These are phyloP conservation scores for Blomia tropicalis DNA, from an alignment of 2,888 invertebrate species.

Conservation along the genomic window DNA sequence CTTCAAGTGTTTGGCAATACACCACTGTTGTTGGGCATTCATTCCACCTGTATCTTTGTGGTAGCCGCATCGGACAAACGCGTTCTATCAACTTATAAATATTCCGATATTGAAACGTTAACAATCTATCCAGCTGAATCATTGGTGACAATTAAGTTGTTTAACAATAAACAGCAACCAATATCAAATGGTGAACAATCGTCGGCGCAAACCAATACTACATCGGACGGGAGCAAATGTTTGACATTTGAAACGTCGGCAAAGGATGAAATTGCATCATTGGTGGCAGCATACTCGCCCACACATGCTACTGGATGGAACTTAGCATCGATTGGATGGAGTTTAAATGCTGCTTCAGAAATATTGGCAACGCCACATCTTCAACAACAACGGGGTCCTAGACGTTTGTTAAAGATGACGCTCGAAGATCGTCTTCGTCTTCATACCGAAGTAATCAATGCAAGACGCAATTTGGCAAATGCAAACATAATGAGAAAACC, in stretches of 20 bases:
- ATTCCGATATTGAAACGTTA: constrained; percentile 74
- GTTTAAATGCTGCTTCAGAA: neutral
- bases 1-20: constrained; percentile 62
- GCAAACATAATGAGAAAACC: constrained; percentile 64
- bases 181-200: too few relatives aligned
- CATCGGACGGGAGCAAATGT: constrained; percentile 45
- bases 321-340: neutral
- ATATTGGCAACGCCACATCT: constrained; percentile 3
- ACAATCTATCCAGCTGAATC: constrained; percentile 78
- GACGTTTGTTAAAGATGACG: constrained; percentile 48
- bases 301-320: constrained; percentile 46
- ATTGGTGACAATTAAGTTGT: constrained; percentile 72
- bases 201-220: neutral
- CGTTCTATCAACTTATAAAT: constrained; percentile 74
- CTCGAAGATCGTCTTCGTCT: constrained; percentile 71
- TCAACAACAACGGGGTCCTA: neutral
- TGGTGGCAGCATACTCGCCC: constrained; percentile 80
- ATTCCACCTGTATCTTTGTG: constrained; percentile 73
- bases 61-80: constrained; percentile 82
- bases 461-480: constrained; percentile 64
- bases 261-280: constrained; percentile 75
- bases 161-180: constrained; percentile 39
- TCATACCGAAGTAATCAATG: constrained; percentile 69
- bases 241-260: constrained; percentile 80
- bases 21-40: constrained; percentile 57